These are phyloP conservation scores for Trematocara zebra DNA, from an alignment of 2,113 vertebrate species.

Conservation along the genomic window DNA sequence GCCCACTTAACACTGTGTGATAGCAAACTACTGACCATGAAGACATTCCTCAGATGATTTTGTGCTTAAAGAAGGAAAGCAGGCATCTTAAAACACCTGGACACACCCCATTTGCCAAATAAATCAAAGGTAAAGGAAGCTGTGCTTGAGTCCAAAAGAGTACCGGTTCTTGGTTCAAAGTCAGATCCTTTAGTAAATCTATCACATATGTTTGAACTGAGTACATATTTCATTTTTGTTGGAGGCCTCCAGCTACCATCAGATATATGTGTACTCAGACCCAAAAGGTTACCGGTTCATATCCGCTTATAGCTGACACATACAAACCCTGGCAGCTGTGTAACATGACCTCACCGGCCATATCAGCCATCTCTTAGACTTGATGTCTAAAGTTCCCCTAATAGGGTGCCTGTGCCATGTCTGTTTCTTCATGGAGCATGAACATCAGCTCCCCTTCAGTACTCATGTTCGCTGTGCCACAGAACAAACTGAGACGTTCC, in stretches of 20 bases:
- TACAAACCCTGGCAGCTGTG: constrained; percentile 44
- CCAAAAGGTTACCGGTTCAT: constrained; percentile 49
- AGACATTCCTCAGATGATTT: constrained; percentile 30
- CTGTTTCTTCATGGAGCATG: constrained; percentile 3
- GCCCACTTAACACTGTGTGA: constrained; percentile 9
- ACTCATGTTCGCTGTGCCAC: not conserved
- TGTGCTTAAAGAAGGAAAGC: not conserved
- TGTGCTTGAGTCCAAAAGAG: not conserved
- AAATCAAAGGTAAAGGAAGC: constrained; percentile 26
- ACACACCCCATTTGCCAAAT: constrained; percentile 16
- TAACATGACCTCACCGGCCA: constrained; percentile 9
- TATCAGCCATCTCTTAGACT: constrained; percentile 20
- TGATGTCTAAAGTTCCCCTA: constrained; percentile 13
- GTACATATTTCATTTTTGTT: constrained; percentile 6
- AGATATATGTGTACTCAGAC: not conserved
- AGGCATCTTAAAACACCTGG: constrained; percentile 16
- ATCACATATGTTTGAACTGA: not conserved
- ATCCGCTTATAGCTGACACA: constrained; percentile 45
- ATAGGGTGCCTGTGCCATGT: constrained; percentile 3
- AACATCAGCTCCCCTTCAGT: constrained; percentile 5
- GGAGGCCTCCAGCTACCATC: not conserved
- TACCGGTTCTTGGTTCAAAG: not conserved
- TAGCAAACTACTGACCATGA: constrained; percentile 16
- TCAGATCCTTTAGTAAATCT: constrained; percentile 8
- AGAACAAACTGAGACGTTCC: constrained; percentile 20